Evolutionary conservation across 2,113 vertebrate genomes (phyloP), one percentile per base, ranked within the genome.

Genomic region (Deroptyus accipitrinus): DNA sequence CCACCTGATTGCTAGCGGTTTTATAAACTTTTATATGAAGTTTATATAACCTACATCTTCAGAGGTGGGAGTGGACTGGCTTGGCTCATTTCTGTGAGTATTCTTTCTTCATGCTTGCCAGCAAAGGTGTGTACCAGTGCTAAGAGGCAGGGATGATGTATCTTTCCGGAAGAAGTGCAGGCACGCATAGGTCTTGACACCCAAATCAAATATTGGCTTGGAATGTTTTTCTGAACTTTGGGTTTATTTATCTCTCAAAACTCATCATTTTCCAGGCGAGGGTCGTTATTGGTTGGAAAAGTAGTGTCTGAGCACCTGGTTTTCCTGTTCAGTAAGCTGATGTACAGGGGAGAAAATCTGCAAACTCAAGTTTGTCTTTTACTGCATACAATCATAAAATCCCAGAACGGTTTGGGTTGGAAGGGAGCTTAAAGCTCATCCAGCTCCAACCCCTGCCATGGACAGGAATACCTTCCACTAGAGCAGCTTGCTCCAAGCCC

Each of bases 401-500:
- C 57, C 9, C 13, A 35, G 33, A 10, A 4, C 2, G 13, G 14
- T 24, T 35, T 59, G 57, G 2, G 33, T 24, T 59, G 33, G 33
- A 35, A 59, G 14, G 22, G 57, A 35, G 33, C 57, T 59, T 24
- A 59, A 59, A 24, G 13, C 57, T 59, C 33, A 3, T 16, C 57
- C 57, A 24, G 33, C 0, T 24, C 33, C 33, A 35, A 2, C 57
- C 57, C 13, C 13, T 59, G 22, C 33, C 33, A 16, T 0, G 0
- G 22, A 13, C 57, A 59, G 33, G 57, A 22, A 59, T 6, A 4
- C 57, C 33, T 10, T 35, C 55, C 55, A 23, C 33, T n/a, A 3
- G 20, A 59, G 55, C 55, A 57, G 31, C 7, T 57, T 54, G 30
- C 17, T 55, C 30, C 54, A 31, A 54, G 11, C 11, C 30, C 30